Evolutionary conservation across 2,797 vertebrate species (phyloP), one percentile per base, ranked within the genome.

Genomic region (Erpetoichthys calabaricus): DNA sequence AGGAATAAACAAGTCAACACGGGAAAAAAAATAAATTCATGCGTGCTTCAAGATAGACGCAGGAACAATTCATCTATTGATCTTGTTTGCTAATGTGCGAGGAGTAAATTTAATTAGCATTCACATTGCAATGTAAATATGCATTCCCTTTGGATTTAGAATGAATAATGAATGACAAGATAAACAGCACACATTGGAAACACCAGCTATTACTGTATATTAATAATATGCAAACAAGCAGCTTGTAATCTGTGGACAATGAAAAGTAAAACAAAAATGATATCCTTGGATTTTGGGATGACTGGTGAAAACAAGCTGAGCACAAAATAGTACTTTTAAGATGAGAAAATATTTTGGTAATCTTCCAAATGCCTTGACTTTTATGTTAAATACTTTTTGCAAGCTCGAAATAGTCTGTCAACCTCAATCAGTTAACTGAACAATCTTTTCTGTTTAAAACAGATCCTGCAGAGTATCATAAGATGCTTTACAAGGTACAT

Each of bases 141-240:
- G 45, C 5, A 6, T 47, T 67, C 66, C 70, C 67, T 58, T 55
- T 57, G 60, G 66, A 57, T 58, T 60, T 59, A 51, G 53, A 58
- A 64, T 67, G 66, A 70, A 67, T 72, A 72, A 72, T 69, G 62
- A 72, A 64, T 60, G 67, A 68, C 58, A 60, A 59, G 63, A 70
- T 65, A 67, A 71, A 67, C 69, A 71, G 63, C 57, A 66, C 65
- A 64, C 67, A 62, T 61, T 25, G 54, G 58, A 66, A 58, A 61
- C 57, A 55, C 58, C 1, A 56, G 59, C 55, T 67, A 65, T 67
- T 64, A 66, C 63, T 67, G 64, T 49, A 56, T 56, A 52, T 57
- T 63, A 62, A 65, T 65, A 57, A 66, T 65, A 63, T 67, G 69
- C 65, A 71, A 74, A 71, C 67, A 73, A 66, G 67, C 64, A 64